Evolutionary conservation across 2,113 vertebrate genomes (phyloP), one percentile per base, ranked within the genome.

Genomic region (Heterochromis multidens): DNA sequence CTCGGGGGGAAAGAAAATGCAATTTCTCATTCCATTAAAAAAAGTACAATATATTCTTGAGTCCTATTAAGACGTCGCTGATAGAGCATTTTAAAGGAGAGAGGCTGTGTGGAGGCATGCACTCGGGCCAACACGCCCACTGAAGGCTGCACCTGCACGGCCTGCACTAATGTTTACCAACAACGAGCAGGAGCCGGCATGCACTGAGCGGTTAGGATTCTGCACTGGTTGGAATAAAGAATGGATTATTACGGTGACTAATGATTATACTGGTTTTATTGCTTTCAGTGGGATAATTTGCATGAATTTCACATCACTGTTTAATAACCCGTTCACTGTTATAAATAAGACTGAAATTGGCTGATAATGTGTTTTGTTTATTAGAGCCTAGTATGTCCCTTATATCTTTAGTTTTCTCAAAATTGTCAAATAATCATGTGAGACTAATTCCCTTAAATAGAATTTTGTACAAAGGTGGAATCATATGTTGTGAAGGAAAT

Each of bases 21-120:
- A 97, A 98, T 99, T 97, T 98, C 97, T 98, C 97, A 98, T 98
- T 96, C 97, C 97, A 97, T 97, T 98, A 98, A 97, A 97, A n/a
- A 95, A 97, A 97, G 96, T 97, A 97, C 97, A 97, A 97, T 97
- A 97, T 97, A 97, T 97, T 97, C 96, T 97, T 95, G 96, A 95
- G 96, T 97, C 95, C 97, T 97, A 99, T 98, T 98, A 99, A 99
- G 98, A 99, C 97, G 96, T 98, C 97, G 97, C 95, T 97, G 97
- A 98, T 97, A 94, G 96, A 96, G 95, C 97, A 97, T 97, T 97
- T 96, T 95, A 95, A 78, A 95, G 95, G 31, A 83, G 86, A 72
- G 81, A 97, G 90, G 81, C 84, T 77, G 79, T 52, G 74, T 63
- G 27, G 78, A 97, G 89, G 83, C 79, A 46, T 86, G 82, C 35